These are phyloP conservation scores for Uloborus plumipes DNA, from an alignment of 2,888 invertebrate genomes.

Conservation along the genomic window DNA sequence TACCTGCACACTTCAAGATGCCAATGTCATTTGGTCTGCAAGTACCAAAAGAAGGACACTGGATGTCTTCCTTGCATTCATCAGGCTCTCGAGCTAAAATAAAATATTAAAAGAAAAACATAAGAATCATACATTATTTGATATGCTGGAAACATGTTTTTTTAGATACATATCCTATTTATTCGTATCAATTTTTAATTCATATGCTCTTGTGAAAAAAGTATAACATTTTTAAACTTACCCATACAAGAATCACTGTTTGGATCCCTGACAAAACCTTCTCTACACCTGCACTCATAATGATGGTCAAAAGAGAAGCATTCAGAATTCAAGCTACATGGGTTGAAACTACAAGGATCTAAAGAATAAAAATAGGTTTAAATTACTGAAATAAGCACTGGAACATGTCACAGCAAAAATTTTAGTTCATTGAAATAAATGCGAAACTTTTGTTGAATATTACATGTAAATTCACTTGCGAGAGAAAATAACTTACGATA, in stretches of 20 bases:
- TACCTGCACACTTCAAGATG: conserved; percentile 82
- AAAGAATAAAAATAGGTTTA: conserved; percentile 8
- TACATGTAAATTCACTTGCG: too few relatives aligned
- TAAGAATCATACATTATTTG: background rate
- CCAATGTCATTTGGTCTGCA: conserved; percentile 78
- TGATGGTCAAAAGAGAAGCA: conserved; percentile 66
- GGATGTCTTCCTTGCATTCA: conserved; percentile 65
- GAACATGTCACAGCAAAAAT: too few relatives aligned
- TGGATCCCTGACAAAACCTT: conserved; percentile 66
- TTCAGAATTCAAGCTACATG: conserved; percentile 65
- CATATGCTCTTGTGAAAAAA: too few relatives aligned
- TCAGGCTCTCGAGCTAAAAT: conserved; percentile 55
- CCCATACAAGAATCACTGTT: conserved; percentile 62
- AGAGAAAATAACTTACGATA: too few relatives aligned
- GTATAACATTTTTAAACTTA: conserved; percentile 22
- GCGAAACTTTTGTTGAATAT: too few relatives aligned
- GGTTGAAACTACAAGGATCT: conserved; percentile 66
- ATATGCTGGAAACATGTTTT: background rate
- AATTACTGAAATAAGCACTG: too few relatives aligned
- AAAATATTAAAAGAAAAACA: background rate
- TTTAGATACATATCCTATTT: background rate
- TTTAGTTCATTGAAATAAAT: too few relatives aligned
- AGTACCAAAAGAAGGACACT: conserved; percentile 66
- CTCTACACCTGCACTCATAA: conserved; percentile 64
- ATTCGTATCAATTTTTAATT: background rate